Conservation (phyloP, 2,113 vertebrate genomes). For the Prunella fulvescens region DNA sequence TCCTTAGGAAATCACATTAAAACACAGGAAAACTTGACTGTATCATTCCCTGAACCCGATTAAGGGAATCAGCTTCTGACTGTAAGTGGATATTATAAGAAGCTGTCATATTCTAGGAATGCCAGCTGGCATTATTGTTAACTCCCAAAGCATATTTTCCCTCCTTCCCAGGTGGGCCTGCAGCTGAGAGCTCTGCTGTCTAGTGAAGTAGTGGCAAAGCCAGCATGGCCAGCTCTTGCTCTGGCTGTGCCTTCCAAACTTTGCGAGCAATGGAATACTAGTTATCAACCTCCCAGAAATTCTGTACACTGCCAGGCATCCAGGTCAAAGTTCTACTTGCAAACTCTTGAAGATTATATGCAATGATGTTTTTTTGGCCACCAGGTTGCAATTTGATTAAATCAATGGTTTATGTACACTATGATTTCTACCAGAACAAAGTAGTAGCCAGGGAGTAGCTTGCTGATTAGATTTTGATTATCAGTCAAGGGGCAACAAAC, state of each 20-base stretch:
- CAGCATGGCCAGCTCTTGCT: not conserved
- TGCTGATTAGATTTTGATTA: not conserved
- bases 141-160: not conserved
- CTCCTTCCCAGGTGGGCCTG: not conserved
- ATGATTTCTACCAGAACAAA: not conserved
- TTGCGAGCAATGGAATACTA: not conserved
- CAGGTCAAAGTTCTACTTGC: not conserved
- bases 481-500: not conserved
- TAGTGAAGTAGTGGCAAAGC: not conserved
- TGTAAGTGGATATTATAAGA: not conserved
- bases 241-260: not conserved
- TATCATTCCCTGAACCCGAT: not conserved
- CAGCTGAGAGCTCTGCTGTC: not conserved
- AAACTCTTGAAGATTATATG: not conserved
- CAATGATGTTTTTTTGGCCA: rapidly evolving
- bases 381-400: not conserved
- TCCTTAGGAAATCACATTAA: not conserved
- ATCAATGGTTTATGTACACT: not conserved
- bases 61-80: not conserved
- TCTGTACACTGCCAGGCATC: not conserved
- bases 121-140: not conserved
- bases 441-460: not conserved
- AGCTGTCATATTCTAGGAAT: not conserved
- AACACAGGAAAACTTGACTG: not conserved
- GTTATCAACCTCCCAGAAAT: not conserved